Conservation (phyloP, 2,797 vertebrate genomes). For the Erethizon dorsatum region DNA sequence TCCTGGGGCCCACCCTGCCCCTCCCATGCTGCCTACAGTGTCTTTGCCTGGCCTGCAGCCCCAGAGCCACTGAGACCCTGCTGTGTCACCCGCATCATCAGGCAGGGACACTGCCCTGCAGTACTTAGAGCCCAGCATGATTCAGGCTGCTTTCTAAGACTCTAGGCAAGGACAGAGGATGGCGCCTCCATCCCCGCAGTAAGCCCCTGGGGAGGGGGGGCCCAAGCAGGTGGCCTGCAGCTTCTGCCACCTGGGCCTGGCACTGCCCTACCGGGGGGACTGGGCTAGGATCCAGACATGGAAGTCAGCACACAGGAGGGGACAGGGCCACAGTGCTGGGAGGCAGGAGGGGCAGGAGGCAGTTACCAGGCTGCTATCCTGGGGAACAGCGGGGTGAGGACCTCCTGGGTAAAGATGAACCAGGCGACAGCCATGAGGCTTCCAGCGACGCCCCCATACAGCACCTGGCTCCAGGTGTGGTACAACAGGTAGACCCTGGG, state of each 20-base stretch:
- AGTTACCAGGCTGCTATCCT: conserved; percentile 98
- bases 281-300: background rate
- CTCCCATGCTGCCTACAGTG: background rate
- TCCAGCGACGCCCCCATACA: conserved; percentile 96
- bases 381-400: conserved; percentile 98
- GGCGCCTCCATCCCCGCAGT: background rate
- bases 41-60: background rate
- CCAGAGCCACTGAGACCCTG: background rate
- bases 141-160: background rate
- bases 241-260: background rate
- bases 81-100: background rate
- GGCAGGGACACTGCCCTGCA: background rate
- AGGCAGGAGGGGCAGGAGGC: background rate
- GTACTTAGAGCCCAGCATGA: background rate
- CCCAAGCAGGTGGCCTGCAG: background rate
- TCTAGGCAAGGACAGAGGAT: background rate
- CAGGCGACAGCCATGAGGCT: conserved; percentile 95
- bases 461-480: conserved; percentile 98
- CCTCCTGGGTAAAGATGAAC: conserved; percentile 98
- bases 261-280: background rate
- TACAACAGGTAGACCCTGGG: conserved; percentile 98
- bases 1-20: background rate
- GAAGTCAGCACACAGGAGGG: background rate
- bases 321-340: background rate
- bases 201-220: background rate